Evolutionary conservation across 2,797 vertebrate genomes (phyloP), one percentile per base, ranked within the genome.

Genomic region (Cephalopachus bancanus): DNA sequence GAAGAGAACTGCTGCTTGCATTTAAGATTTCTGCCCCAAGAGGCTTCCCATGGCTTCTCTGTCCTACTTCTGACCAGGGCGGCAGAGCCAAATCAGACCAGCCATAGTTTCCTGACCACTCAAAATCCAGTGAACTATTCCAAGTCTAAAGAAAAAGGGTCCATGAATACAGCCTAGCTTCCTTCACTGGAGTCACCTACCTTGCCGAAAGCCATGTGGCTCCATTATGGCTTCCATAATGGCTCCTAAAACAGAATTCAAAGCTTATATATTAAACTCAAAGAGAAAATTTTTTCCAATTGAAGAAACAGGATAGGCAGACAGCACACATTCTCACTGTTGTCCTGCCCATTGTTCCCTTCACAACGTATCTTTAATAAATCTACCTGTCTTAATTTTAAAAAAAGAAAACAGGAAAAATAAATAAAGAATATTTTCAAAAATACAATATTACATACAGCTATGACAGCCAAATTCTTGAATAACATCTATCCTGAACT

Each of bases 31-130:
- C 94, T 92, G 44, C 95, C 24, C 24, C 55, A 51, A 60, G 62
- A 78, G 91, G 81, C 79, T 84, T 55, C 33, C 44, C 26, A 49
- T 0, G 53, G 93, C 87, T 93, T 55, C 28, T 57, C 79, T 94
- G 96, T 24, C 94, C 96, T 97, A 94, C 84, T 96, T 97, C 71
- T 64, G 74, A 26, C 30, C 78, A 74, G 72, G 33, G 44, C 96
- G 24, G 75, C 51, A 74, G 10, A 96, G 67, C 37, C 65, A 94
- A 96, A 88, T 67, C 84, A 96, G 93, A 83, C 51, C 95, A 93
- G 37, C 57, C 59, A 37, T 37, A 55, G 62, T 64, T 92, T 95
- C 91, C 78, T 76, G 57, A 55, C 78, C n/a, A 80, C 78, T 80
- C 88, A 64, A 62, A 94, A 94, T 30, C 89, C 94, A 94, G 44